A percentile compares a stretch with the other conserved stretches of the same genome.
phyloP scores from a whole-genome alignment of 2,113 vertebrate species.

The Mellivora capensis region DNA sequence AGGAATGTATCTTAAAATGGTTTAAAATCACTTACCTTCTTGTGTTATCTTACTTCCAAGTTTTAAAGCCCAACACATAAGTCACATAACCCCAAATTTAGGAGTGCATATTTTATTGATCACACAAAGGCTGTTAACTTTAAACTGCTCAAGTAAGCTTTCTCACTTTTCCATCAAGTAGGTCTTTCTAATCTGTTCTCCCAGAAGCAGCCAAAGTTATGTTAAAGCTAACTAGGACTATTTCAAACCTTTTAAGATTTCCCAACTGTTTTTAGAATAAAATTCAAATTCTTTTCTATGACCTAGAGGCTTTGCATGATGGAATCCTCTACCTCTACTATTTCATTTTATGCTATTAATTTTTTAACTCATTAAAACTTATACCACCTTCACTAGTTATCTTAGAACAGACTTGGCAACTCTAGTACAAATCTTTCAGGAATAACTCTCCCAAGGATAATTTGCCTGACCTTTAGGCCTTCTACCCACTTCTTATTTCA shows the following conservation, averaged over 20 bases:
- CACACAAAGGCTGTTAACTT: background rate
- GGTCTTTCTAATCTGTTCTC: background rate
- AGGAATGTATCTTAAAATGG: background rate
- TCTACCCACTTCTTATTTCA: background rate
- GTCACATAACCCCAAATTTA: background rate
- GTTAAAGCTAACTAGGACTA: background rate
- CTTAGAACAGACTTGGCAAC: background rate
- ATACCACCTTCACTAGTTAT: background rate
- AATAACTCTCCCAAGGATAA: background rate
- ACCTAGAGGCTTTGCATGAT: background rate
- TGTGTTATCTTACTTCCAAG: background rate
- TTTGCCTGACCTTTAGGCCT: background rate
- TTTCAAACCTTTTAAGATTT: background rate
- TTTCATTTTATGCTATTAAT: background rate
- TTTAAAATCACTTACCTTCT: background rate
- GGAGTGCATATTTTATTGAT: background rate
- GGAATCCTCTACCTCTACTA: background rate
- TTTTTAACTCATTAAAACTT: background rate
- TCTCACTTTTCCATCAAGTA: background rate
- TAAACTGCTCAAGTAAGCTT: background rate
- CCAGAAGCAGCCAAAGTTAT: background rate
- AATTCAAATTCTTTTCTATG: background rate
- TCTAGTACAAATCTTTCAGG: background rate
- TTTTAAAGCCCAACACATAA: background rate
- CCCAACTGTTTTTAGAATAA: background rate